Evolutionary conservation across 2,888 invertebrate species (phyloP).

Genomic region (Drosophila kanekoi): DNA sequence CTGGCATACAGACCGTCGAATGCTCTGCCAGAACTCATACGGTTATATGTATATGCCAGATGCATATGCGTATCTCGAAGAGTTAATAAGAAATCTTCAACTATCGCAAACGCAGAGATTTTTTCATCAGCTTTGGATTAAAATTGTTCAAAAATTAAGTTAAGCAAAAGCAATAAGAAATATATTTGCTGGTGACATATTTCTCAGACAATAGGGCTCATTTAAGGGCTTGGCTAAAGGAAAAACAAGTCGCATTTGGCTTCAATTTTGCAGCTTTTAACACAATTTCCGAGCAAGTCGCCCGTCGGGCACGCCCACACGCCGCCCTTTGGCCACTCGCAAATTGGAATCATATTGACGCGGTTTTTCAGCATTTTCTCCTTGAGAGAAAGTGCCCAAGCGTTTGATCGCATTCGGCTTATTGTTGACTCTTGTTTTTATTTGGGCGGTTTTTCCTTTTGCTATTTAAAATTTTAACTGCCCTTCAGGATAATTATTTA

Average conservation of each 20-base stretch:
- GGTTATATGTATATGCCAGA: too few species aligned
- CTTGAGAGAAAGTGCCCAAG: constrained; percentile 19
- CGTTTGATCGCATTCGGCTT: constrained; percentile 55
- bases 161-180: too few species aligned
- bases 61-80: too few species aligned
- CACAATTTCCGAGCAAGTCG: constrained; percentile 43
- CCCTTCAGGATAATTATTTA: constrained; percentile 20
- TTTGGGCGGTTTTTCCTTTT: constrained; percentile 27
- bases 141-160: too few species aligned
- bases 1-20: not conserved
- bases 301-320: constrained; percentile 12
- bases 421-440: constrained; percentile 42
- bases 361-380: constrained; percentile 26
- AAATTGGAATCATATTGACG: constrained; percentile 29
- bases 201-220: too few species aligned
- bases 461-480: constrained; percentile 63
- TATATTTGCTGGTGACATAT: too few species aligned
- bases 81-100: too few species aligned
- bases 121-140: too few species aligned
- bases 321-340: constrained; percentile 5
- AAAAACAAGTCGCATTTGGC: constrained; percentile 2
- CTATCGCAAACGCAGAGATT: too few species aligned
- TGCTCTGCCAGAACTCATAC: not conserved
- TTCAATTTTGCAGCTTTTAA: constrained; percentile 51
- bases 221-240: too few species aligned